Base-by-base conservation (phyloP, 2,113 vertebrate species). In the Equus przewalskii region DNA sequence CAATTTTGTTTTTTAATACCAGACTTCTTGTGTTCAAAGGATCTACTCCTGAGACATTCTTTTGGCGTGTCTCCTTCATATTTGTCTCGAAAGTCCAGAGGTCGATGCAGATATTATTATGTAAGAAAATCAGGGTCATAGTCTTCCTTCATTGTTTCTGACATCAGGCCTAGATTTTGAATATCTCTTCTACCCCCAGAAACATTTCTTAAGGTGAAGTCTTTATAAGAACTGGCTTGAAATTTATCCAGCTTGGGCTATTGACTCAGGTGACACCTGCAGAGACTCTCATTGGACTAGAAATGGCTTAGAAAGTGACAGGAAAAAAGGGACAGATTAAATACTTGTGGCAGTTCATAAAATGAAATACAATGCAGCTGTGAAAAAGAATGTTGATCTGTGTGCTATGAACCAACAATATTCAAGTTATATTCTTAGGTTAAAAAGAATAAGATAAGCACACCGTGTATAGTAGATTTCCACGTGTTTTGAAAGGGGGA, bases 1-100 rank as follows among this genome's bases (percentile, higher is more conserved):
- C 54, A 89, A 73, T 56, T 49, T 73, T 86, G 28, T 89, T 96
- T 85, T 69, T 64, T 92, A 90, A 67, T 24, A 72, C 11, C 56
- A 70, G 26, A 69, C 0, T 86, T 75, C 41, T 73, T 64, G 3
- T 54, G 51, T 84, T 75, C 12, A 36, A 54, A 96, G 33, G 5
- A 56, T n/a, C 56, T n/a, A 36, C 41, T 69, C 30, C 89, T 79
- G 28, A 64, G 70, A 76, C 1, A 0, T 64, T 92, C 46, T 72
- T 78, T 69, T 69, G 51, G 16, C 33, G 18, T 24, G 3, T 62
- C 54, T 83, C 28, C 10, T 79, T 46, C 58, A 72, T 65, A 88
- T 65, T 88, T 19, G 3, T 15, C n/a, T 79, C 15, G 0, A 70
- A 21, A 30, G 15, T 54, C 41, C n/a, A 60, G n/a, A 95, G 54